These are phyloP conservation scores for Lophotriccus pileatus DNA, from an alignment of 2,797 vertebrate species.

Conservation along the genomic window DNA sequence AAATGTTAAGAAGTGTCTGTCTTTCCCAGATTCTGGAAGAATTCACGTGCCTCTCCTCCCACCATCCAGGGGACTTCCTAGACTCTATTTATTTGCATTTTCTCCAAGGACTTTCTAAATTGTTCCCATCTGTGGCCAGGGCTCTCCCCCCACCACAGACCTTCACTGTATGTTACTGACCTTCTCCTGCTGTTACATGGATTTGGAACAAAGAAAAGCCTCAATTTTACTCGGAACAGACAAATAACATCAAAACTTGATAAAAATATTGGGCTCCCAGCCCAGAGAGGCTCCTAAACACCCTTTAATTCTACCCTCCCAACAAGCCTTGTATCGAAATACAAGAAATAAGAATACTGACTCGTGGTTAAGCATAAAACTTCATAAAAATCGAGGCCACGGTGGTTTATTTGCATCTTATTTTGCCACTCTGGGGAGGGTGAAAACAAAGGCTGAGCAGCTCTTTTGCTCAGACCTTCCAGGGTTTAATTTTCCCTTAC, in stretches of 20 bases:
- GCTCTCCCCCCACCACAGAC: neutral
- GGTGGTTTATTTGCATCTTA: neutral
- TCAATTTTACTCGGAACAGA: neutral
- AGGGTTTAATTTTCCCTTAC: neutral
- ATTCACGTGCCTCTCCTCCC: neutral
- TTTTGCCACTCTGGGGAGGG: neutral
- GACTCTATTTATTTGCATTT: neutral
- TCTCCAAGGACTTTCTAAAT: neutral
- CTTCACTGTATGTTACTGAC: neutral
- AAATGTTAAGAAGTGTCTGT: neutral
- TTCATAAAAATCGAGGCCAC: neutral
- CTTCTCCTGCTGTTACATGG: neutral
- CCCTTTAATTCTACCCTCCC: neutral
- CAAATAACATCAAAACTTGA: neutral
- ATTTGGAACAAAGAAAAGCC: neutral
- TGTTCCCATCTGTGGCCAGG: neutral
- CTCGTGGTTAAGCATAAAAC: neutral
- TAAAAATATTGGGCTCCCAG: neutral
- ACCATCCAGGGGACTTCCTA: neutral
- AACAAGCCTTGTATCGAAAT: neutral
- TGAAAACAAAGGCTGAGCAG: neutral
- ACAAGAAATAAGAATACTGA: neutral
- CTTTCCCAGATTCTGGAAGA: neutral
- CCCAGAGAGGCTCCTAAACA: neutral
- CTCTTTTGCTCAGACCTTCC: neutral